Percentiles rank a stretch among this genome's conserved stretches.
These are phyloP conservation scores for Neuroscelio doddi DNA, from an alignment of 2,888 invertebrate genomes.

Conservation along the genomic window DNA sequence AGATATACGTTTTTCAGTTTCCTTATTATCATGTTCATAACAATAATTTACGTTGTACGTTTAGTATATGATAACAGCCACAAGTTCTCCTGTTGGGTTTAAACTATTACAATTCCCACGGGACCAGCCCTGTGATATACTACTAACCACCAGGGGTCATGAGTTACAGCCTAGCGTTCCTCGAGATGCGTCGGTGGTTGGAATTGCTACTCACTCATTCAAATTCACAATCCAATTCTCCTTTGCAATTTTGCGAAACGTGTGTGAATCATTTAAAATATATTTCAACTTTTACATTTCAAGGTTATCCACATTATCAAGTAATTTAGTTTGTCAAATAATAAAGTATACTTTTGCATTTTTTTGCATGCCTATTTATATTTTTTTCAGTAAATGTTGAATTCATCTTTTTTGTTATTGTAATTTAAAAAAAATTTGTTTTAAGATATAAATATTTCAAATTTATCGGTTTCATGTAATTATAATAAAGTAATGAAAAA, in stretches of 20 bases:
- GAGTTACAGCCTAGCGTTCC: conserved; percentile 38
- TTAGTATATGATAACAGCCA: conserved; percentile 44
- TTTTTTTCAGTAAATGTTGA: too few relatives aligned
- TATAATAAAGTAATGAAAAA: too few relatives aligned
- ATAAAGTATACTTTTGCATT: too few relatives aligned
- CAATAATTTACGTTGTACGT: conserved; percentile 35
- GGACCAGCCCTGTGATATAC: conserved; percentile 44
- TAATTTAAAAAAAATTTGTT: too few relatives aligned
- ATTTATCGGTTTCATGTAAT: too few relatives aligned
- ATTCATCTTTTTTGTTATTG: too few relatives aligned
- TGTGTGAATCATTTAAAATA: conserved; percentile 31
- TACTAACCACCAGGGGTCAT: conserved; percentile 41
- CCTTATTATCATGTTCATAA: conserved; percentile 29
- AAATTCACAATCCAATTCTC: conserved; percentile 40
- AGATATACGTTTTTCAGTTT: conserved; percentile 26
- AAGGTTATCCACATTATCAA: not conserved
- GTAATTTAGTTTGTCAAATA: too few relatives aligned
- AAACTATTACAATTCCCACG: conserved; percentile 50
- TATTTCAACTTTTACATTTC: conserved; percentile 25
- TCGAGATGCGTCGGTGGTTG: conserved; percentile 29
- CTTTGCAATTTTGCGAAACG: conserved; percentile 37
- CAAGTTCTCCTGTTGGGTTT: conserved; percentile 46
- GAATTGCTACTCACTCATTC: conserved; percentile 42
- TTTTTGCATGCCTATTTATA: too few relatives aligned
- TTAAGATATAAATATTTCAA: too few relatives aligned